phyloP scores from a whole-genome alignment of 2,888 invertebrate genomes.

The Lissocephala sabroskyi region DNA sequence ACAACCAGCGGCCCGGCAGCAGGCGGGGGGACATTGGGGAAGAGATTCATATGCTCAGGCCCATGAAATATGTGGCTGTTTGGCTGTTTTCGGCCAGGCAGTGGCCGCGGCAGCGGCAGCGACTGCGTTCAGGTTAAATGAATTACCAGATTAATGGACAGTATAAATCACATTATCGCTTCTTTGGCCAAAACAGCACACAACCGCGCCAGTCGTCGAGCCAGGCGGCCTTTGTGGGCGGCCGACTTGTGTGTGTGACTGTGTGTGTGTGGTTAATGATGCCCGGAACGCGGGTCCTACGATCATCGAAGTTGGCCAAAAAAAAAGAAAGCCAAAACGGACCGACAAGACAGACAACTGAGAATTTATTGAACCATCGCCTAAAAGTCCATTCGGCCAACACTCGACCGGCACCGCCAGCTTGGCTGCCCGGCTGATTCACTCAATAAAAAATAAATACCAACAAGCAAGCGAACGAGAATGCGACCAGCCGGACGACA shows the following conservation, averaged over 20 bases:
- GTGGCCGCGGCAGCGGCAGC: neutral
- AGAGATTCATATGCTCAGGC: slow-evolving; percentile 61
- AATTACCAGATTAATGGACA: slow-evolving; percentile 73
- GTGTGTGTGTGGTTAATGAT: slow-evolving; percentile 45
- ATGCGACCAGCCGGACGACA: slow-evolving; percentile 6
- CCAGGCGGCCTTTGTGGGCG: slow-evolving; percentile 57
- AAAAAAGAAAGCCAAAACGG: too few species aligned
- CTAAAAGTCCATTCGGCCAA: slow-evolving; percentile 52
- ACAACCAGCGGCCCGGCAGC: slow-evolving; percentile 21
- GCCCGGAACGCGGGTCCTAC: slow-evolving; percentile 37
- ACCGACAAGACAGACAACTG: slow-evolving; percentile 16
- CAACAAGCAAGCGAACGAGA: slow-evolving; percentile 15
- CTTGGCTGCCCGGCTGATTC: slow-evolving; percentile 33
- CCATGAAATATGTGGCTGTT: slow-evolving; percentile 57
- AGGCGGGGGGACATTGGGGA: too few species aligned
- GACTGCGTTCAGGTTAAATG: slow-evolving; percentile 55
- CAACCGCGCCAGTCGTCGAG: slow-evolving; percentile 45
- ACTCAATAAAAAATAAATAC: slow-evolving; percentile 59
- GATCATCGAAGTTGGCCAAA: too few species aligned
- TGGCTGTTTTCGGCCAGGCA: slow-evolving; percentile 14
- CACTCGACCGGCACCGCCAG: slow-evolving; percentile 7
- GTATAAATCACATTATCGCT: slow-evolving; percentile 73
- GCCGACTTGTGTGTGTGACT: slow-evolving; percentile 21
- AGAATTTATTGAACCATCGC: slow-evolving; percentile 71
- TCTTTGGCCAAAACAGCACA: slow-evolving; percentile 51